phyloP scores from a whole-genome alignment of 2,888 invertebrate genomes.

The Drosophila mulleri region DNA sequence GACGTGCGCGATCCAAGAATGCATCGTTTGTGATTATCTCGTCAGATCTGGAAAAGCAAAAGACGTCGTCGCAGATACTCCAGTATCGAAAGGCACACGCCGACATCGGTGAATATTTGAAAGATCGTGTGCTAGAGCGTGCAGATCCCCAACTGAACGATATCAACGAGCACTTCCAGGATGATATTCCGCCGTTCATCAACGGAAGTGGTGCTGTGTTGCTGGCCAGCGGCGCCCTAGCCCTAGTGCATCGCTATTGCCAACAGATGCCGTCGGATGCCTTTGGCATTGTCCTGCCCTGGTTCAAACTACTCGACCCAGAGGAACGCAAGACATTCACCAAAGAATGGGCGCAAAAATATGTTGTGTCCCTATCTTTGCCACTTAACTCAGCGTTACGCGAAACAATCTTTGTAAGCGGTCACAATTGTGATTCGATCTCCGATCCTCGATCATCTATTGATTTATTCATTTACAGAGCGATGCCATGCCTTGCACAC shows the following conservation, averaged over 20 bases:
- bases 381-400: constrained; percentile 92
- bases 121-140: constrained; percentile 87
- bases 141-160: constrained; percentile 86
- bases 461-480: constrained; percentile 86
- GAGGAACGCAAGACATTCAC: neutral
- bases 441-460: neutral
- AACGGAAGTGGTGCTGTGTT: constrained; percentile 74
- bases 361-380: constrained; percentile 87
- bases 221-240: constrained; percentile 65
- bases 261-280: constrained; percentile 91
- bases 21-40: constrained; percentile 88
- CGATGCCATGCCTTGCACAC: constrained; percentile 86
- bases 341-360: neutral
- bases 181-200: constrained; percentile 74
- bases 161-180: constrained; percentile 87
- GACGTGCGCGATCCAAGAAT: constrained; percentile 89
- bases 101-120: constrained; percentile 87
- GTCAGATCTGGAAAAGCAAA: constrained; percentile 72
- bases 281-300: constrained; percentile 87
- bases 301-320: constrained; percentile 84
- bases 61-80: constrained; percentile 83
- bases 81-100: constrained; percentile 86
- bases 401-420: constrained; percentile 88
- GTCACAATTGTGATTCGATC: neutral
- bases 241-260: constrained; percentile 92